Evolutionary conservation across 1,140 invertebrate genomes (phyloP).

Genomic region (Drosophila nannoptera): DNA sequence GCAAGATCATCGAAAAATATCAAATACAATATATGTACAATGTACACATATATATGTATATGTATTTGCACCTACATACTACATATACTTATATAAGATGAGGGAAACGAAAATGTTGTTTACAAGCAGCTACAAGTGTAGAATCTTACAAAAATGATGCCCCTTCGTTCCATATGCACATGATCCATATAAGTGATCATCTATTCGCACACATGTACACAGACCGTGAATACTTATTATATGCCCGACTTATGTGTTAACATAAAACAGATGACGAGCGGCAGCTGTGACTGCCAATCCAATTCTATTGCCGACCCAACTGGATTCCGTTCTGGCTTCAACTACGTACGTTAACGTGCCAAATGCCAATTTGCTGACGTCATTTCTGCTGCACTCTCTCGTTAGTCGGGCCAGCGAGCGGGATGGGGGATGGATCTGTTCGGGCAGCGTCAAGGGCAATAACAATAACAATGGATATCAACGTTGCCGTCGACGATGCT

Average conservation of each 20-base stretch:
- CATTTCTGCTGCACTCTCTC: conserved; percentile 12
- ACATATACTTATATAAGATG: not conserved
- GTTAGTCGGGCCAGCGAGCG: not conserved
- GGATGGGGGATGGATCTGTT: no score
- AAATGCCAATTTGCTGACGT: conserved; percentile 26
- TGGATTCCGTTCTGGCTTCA: conserved; percentile 38
- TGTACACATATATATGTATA: conserved; percentile 22
- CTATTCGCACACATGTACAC: conserved; percentile 11
- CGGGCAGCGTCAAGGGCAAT: not conserved
- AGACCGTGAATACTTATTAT: conserved; percentile 10
- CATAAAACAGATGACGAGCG: conserved; percentile 72
- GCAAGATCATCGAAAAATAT: conserved; percentile 32
- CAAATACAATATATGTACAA: conserved; percentile 21
- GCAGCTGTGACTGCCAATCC: conserved; percentile 66
- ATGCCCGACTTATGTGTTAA: conserved; percentile 62
- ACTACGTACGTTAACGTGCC: conserved; percentile 25
- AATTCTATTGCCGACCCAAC: conserved; percentile 26
- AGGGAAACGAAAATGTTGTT: conserved; percentile 51
- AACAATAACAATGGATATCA: not conserved
- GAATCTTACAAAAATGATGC: conserved; percentile 65
- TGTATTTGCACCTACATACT: not conserved
- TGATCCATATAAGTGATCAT: conserved; percentile 47
- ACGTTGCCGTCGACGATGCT: not conserved
- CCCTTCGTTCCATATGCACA: conserved; percentile 64
- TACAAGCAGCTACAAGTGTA: conserved; percentile 60